Conservation (phyloP, 2,888 invertebrate genomes). For the Papilio demoleus region DNA sequence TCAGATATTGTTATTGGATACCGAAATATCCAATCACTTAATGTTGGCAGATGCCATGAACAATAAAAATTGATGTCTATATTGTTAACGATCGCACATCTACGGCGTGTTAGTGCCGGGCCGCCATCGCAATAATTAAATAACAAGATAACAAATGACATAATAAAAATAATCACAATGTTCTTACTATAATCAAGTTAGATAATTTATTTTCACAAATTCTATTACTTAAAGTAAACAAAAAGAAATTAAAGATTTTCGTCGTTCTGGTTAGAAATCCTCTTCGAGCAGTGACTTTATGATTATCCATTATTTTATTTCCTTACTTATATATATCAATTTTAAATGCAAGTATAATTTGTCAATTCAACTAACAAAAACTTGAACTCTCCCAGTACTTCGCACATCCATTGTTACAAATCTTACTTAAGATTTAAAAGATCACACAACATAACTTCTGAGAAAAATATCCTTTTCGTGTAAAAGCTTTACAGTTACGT, state of each 20-base stretch:
- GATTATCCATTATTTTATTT: constrained; percentile 33
- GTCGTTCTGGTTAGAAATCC: too few species aligned
- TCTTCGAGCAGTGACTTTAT: too few species aligned
- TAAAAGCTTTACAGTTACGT: constrained; percentile 58
- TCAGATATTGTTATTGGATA: constrained; percentile 19
- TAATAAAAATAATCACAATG: neutral
- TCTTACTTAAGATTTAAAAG: constrained; percentile 22
- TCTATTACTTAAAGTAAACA: neutral
- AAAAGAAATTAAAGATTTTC: neutral
- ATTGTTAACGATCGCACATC: constrained; percentile 12
- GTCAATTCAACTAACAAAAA: neutral
- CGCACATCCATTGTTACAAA: neutral
- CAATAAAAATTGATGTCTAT: constrained; percentile 20
- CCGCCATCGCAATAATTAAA: constrained; percentile 3
- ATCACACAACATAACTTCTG: constrained; percentile 22
- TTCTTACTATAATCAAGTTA: neutral
- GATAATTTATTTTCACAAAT: neutral
- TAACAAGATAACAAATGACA: constrained; percentile 10
- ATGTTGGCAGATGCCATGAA: constrained; percentile 15
- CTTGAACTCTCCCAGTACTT: neutral
- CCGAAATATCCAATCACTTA: constrained; percentile 17
- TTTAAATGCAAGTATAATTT: neutral
- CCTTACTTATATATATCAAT: neutral
- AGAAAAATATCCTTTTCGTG: constrained; percentile 27
- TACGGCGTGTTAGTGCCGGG: neutral